A percentile compares a stretch with the other conserved stretches of the same genome.
These are phyloP conservation scores for Xyrichtys novacula DNA, from an alignment of 2,797 vertebrate genomes.

Conservation along the genomic window DNA sequence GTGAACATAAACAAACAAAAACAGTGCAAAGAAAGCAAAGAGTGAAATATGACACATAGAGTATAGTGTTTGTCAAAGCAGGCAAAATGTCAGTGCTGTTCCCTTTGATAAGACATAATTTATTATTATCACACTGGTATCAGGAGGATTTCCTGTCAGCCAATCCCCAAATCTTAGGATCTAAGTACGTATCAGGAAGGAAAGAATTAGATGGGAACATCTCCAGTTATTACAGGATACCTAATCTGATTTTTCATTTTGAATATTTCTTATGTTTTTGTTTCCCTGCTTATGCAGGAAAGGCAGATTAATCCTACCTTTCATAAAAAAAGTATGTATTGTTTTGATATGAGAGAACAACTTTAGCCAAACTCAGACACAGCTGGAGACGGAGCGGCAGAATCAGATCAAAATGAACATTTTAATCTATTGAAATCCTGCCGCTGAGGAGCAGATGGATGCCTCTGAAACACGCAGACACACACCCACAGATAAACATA, in stretches of 20 bases:
- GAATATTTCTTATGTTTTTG: conserved; percentile 31
- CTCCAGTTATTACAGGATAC: conserved; percentile 12
- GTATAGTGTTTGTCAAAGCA: background rate
- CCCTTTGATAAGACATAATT: background rate
- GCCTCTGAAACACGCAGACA: conserved; percentile 18
- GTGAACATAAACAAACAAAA: background rate
- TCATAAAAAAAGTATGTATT: conserved; percentile 26
- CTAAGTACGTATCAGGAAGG: background rate
- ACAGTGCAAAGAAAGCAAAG: background rate
- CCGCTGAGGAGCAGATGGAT: conserved; percentile 52
- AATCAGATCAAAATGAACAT: conserved; percentile 62
- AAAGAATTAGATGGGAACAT: background rate
- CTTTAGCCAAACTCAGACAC: conserved; percentile 47
- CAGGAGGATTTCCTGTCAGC: background rate
- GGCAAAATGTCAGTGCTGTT: background rate
- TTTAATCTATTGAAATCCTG: conserved; percentile 41
- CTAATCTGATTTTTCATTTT: conserved; percentile 23
- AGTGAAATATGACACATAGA: no score
- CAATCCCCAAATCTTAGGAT: background rate
- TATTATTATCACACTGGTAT: background rate
- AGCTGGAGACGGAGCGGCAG: conserved; percentile 48
- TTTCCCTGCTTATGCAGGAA: conserved; percentile 30
- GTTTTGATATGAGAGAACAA: conserved; percentile 44
- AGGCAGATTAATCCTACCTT: conserved; percentile 33
- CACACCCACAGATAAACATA: background rate